Base-by-base conservation (phyloP, 2,797 vertebrate species). In the Gymnoscopelus braueri region DNA sequence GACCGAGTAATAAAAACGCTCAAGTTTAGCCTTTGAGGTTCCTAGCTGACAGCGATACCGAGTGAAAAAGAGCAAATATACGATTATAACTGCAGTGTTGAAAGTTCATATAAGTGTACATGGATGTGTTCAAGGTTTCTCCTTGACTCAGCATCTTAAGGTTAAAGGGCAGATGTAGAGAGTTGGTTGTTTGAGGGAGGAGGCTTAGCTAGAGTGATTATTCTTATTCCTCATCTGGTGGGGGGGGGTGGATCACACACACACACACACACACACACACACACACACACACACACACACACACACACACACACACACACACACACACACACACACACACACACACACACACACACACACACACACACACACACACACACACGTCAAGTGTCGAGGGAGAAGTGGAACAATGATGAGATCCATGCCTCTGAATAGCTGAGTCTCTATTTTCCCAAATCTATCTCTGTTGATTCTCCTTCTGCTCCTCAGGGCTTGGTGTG, bases 401-500 rank as follows among this genome's bases (percentile, higher is more conserved):
- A 88, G 76, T 74, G 69, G 71, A 80, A 81, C 73, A 35, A 65
- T 51, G 75, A 87, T 90, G 78, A 90, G 74, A 83, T 87, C 71
- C 69, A 59, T 77, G 79, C 78, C 82, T 86, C 79, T 86, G 90
- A 88, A 92, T 90, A 88, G 88, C 85, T 88, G 90, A 89, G 78
- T 87, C 86, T 66, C 77, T 32, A 60, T 72, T 89, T 89, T 90
- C 84, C 78, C 87, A 78, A 66, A 48, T 69, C 63, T 77, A 62
- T 65, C 11, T 81, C 75, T 77, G 75, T 77, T 72, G 69, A 81
- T 83, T 65, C 64, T 78, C 55, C 55, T 55, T 78, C 75, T 65
- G 79, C 60, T 75, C 75, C 74, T 66, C 60, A 0, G 72, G 80
- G 82, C 67, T 71, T 59, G 67, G 29, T 32, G 29, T 32, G 29